Evolutionary conservation across 2,888 invertebrate species (phyloP).

Genomic region (Opisthograptis luteolata): DNA sequence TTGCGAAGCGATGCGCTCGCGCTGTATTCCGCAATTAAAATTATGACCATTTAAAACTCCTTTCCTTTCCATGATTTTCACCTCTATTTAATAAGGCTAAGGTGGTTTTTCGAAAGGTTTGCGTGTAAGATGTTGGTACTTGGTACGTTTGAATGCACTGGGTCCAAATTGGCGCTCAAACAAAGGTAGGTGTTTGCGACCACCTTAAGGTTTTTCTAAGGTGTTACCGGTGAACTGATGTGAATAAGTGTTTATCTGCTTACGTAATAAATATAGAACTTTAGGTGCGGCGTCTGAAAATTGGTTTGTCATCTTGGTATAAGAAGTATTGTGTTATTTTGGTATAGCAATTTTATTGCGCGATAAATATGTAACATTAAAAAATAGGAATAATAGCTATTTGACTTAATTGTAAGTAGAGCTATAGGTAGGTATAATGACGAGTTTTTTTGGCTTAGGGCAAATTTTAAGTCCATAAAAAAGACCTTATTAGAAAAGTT

Average conservation of each 20-base stretch:
- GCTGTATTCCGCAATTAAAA: conserved; percentile 73
- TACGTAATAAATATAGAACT: too few species aligned
- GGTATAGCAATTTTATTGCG: too few species aligned
- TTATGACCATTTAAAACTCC: conserved; percentile 43
- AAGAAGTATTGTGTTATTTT: too few species aligned
- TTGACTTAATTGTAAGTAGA: too few species aligned
- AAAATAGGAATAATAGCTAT: too few species aligned
- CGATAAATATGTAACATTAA: too few species aligned
- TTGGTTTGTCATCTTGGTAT: too few species aligned
- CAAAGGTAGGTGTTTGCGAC: conserved; percentile 77
- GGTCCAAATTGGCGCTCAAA: conserved; percentile 74
- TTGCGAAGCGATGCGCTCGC: conserved; percentile 59
- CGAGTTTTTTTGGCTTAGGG: too few species aligned
- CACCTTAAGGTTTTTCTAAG: conserved; percentile 75
- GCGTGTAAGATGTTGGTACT: conserved; percentile 32
- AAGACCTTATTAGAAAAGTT: too few species aligned
- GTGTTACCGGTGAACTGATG: conserved; percentile 47
- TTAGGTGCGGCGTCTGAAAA: too few species aligned
- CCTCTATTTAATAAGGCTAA: conserved; percentile 36
- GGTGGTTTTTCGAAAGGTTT: conserved; percentile 39
- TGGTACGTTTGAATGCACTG: conserved; percentile 53
- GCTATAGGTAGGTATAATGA: too few species aligned
- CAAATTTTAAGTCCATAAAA: too few species aligned
- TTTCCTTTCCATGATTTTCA: neutral
- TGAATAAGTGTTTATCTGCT: conserved; percentile 15